Evolutionary conservation across 2,888 invertebrate genomes (phyloP).

Genomic region (Icerya purchasi): DNA sequence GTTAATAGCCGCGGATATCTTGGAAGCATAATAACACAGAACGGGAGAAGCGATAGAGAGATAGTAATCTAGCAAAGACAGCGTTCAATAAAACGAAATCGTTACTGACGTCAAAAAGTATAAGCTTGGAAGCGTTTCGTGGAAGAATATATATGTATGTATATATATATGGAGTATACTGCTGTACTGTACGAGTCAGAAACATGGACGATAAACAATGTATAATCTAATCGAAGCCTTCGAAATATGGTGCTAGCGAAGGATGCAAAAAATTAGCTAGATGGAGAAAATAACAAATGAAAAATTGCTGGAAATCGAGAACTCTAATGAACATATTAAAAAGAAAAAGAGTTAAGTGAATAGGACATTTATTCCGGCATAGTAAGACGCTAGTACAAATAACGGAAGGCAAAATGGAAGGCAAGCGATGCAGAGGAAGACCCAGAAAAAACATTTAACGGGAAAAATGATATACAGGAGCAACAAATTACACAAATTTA

Average conservation of each 20-base stretch:
- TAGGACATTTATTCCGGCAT: not conserved
- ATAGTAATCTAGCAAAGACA: not conserved
- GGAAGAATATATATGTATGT: too few species aligned
- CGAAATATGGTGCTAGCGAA: not conserved
- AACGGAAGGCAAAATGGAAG: not conserved
- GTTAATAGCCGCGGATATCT: not conserved
- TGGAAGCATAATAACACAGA: not conserved
- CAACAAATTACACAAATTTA: not conserved
- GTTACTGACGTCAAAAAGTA: not conserved
- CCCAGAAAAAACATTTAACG: not conserved
- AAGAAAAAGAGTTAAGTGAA: not conserved
- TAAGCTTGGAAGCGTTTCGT: not conserved
- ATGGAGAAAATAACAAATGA: not conserved
- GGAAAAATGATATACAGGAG: not conserved
- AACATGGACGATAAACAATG: not conserved
- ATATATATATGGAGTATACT: not conserved
- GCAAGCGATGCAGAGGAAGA: not conserved
- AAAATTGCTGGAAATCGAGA: too few species aligned
- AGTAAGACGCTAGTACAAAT: not conserved
- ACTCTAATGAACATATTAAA: not conserved
- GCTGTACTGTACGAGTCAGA: not conserved
- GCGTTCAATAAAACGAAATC: not conserved
- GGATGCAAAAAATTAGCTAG: not conserved
- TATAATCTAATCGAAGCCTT: not conserved
- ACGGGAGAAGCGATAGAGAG: not conserved